Evolutionary conservation across 2,888 invertebrate genomes (phyloP).

Genomic region (Andrena dorsata): DNA sequence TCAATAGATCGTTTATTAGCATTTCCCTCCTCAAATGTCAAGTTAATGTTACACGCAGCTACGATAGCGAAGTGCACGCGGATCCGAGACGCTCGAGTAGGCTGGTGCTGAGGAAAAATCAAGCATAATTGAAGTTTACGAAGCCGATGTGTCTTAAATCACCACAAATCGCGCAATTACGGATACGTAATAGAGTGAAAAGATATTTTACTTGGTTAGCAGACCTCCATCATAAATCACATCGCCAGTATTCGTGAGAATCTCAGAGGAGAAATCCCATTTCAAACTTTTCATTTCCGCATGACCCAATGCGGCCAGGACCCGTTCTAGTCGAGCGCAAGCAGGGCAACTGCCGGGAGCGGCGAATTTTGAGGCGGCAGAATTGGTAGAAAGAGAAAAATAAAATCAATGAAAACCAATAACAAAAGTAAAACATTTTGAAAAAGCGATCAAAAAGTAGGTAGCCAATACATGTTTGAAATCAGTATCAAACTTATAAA

Average conservation of each 20-base stretch:
- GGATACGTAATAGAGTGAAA: constrained; percentile 35
- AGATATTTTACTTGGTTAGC: constrained; percentile 41
- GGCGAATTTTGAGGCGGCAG: too few species aligned
- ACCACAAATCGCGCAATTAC: constrained; percentile 2
- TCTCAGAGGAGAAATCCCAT: constrained; percentile 40
- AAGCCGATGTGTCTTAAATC: constrained; percentile 30
- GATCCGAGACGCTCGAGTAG: constrained; percentile 1
- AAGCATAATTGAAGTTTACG: constrained; percentile 39
- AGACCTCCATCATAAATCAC: constrained; percentile 25
- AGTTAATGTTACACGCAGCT: not conserved
- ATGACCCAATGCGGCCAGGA: too few species aligned
- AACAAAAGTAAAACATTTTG: too few species aligned
- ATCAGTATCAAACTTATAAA: too few species aligned
- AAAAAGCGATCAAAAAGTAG: too few species aligned
- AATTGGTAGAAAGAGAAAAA: too few species aligned
- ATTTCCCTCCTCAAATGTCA: not conserved
- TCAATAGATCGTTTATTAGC: constrained; percentile 6
- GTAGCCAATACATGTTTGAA: too few species aligned
- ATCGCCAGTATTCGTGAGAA: constrained; percentile 21
- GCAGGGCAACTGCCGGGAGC: too few species aligned
- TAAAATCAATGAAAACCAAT: too few species aligned
- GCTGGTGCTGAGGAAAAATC: not conserved
- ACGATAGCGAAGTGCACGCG: not conserved
- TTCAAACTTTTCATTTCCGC: constrained; percentile 27
- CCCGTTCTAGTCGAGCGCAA: too few species aligned